Percentiles rank a stretch among this genome's conserved stretches.
Evolutionary conservation across 2,113 vertebrate species (phyloP).

Genomic region (Neotoma lepida): DNA sequence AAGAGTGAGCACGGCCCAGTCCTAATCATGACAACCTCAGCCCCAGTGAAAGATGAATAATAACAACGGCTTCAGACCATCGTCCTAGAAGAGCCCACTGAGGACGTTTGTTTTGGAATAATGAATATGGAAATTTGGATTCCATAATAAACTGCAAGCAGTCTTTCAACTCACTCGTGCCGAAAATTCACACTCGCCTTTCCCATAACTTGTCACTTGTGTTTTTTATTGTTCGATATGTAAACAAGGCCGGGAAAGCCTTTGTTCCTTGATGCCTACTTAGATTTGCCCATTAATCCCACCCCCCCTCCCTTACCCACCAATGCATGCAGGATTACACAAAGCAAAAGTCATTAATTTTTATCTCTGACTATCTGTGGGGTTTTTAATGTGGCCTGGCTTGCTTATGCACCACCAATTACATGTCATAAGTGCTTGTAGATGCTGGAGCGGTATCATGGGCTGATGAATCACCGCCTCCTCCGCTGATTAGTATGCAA

Average conservation of each 20-base stretch:
- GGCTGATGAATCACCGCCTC: constrained; percentile 90
- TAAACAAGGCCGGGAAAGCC: constrained; percentile 88
- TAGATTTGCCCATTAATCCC: constrained; percentile 89
- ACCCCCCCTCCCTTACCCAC: constrained; percentile 80
- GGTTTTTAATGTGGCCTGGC: constrained; percentile 92
- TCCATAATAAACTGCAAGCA: constrained; percentile 85
- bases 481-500: constrained; percentile 89
- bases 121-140: constrained; percentile 86
- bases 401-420: constrained; percentile 92
- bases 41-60: constrained; percentile 82
- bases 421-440: constrained; percentile 93
- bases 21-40: constrained; percentile 78
- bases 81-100: constrained; percentile 83
- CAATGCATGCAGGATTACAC: constrained; percentile 88
- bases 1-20: constrained; percentile 52
- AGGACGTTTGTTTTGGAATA: constrained; percentile 85
- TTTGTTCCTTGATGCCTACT: constrained; percentile 90
- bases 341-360: constrained; percentile 94
- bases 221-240: constrained; percentile 88
- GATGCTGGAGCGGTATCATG: constrained; percentile 87
- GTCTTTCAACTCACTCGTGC: constrained; percentile 87
- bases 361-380: constrained; percentile 93
- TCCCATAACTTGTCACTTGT: constrained; percentile 88
- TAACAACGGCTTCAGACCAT: constrained; percentile 77
- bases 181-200: constrained; percentile 87